These are phyloP conservation scores for Cephonodes hylas DNA, from an alignment of 2,888 invertebrate species.

Conservation along the genomic window DNA sequence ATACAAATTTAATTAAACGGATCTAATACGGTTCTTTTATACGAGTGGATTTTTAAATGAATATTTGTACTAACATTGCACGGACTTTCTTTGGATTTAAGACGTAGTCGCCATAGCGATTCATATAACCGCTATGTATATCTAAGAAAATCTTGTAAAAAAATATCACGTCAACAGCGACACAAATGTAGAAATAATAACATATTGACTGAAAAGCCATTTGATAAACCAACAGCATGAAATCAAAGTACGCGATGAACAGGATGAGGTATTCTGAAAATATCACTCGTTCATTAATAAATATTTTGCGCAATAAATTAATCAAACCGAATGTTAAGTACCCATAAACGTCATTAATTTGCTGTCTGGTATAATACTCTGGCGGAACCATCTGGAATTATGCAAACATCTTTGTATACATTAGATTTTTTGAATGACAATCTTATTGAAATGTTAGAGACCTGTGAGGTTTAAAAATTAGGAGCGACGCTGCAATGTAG, in stretches of 20 bases:
- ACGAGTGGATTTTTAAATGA: not conserved
- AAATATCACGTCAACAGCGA: conserved; percentile 63
- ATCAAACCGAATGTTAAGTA: conserved; percentile 28
- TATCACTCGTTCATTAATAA: conserved; percentile 18
- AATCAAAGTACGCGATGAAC: conserved; percentile 63
- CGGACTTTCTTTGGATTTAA: conserved; percentile 67
- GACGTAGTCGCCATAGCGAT: conserved; percentile 75
- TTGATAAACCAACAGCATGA: conserved; percentile 70
- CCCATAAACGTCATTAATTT: conserved; percentile 63
- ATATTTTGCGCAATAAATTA: conserved; percentile 15
- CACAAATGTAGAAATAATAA: conserved; percentile 53
- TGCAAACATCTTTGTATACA: not conserved
- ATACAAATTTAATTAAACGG: conserved; percentile 2
- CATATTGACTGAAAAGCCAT: conserved; percentile 71
- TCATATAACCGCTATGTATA: conserved; percentile 72
- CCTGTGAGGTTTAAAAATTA: conserved; percentile 64
- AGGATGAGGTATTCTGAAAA: conserved; percentile 69
- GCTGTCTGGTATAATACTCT: conserved; percentile 69
- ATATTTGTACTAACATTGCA: conserved; percentile 53
- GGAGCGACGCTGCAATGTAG: conserved; percentile 47
- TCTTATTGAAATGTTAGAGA: conserved; percentile 21
- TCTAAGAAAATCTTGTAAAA: conserved; percentile 71
- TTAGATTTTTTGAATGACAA: not conserved
- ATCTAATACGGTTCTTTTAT: not conserved
- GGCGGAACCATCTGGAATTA: conserved; percentile 67